phyloP scores from a whole-genome alignment of 1,140 invertebrate genomes.

The Pogonognathellus flavescens region DNA sequence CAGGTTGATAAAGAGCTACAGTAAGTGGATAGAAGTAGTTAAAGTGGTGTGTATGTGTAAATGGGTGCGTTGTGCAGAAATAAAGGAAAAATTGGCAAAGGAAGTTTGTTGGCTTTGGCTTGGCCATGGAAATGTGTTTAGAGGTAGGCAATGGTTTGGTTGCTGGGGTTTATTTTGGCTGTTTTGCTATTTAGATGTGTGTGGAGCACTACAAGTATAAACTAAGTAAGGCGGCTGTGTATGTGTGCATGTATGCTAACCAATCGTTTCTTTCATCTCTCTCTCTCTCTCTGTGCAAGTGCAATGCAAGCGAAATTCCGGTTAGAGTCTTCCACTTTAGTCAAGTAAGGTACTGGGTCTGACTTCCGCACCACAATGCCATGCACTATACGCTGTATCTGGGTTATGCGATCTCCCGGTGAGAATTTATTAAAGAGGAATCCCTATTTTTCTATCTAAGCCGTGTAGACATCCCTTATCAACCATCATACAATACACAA shows the following conservation, averaged over 20 bases:
- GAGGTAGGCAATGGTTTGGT: constrained; percentile 39
- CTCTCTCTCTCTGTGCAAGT: background rate
- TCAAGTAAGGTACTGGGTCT: background rate
- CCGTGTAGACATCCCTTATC: background rate
- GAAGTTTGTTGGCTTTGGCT: constrained; percentile 2
- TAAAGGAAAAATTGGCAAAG: constrained; percentile 22
- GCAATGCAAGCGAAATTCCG: constrained; percentile 25
- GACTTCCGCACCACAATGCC: background rate
- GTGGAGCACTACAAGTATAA: background rate
- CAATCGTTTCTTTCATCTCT: constrained; percentile 27
- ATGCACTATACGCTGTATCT: background rate
- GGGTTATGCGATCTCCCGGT: constrained; percentile 22
- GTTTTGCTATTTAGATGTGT: background rate
- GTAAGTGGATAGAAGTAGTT: too few species aligned
- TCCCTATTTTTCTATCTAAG: constrained; percentile 22
- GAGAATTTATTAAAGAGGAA: constrained; percentile 38
- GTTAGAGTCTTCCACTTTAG: background rate
- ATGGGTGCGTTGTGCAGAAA: background rate
- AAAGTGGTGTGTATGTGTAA: background rate
- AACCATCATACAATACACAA: background rate
- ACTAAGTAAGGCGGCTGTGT: background rate
- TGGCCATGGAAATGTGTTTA: background rate
- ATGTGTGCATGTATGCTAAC: background rate
- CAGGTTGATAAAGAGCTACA: too few species aligned
- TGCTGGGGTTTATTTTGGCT: background rate